Evolutionary conservation across 2,113 vertebrate species (phyloP), one percentile per base, ranked within the genome.

Genomic region (Aldabrachelys gigantea): DNA sequence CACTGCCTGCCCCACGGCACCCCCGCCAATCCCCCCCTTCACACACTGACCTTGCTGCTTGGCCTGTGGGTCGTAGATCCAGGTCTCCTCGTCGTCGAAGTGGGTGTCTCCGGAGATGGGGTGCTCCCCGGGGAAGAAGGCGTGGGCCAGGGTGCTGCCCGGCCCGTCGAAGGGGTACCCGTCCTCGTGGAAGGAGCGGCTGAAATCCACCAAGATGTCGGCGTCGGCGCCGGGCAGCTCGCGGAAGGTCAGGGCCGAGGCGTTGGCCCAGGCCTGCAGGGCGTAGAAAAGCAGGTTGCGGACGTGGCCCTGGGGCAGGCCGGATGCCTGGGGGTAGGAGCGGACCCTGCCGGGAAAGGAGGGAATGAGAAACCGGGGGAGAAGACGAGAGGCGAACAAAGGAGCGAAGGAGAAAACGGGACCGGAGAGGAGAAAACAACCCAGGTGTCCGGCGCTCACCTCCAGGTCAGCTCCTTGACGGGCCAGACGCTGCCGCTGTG

Each of bases 121-220:
- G 31, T 97, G 96, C 41, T 96, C 96, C 4, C 99, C 98, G 0
- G 99, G 99, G 91, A 99, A 99, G 97, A 99, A 99, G 76, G 99
- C 99, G 6, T 99, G 99, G 84, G 99, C 99, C 27, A 99, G 98
- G 7, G 99, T 99, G 82, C 99, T 99, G 24, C 99, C 99, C 3
- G 82, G 96, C 7, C 99, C 99, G 2, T 99, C 99, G 17, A 99
- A 99, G 35, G 99, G 99, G 94, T 99, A 99, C 4, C 98, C 98
- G 41, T 99, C 99, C 0, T 98, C 91, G 53, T 99, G 99, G 89
- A 98, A 98, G 31, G 98, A 95, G 19, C 86, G 69, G 22, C 91
- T 44, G 53, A 99, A 99, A 65, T 98, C 98, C 47, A 99, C 98
- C 78, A 97, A 96, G 76, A 99, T 98, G 96, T 99, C 98, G 0